A percentile compares a stretch with the other conserved stretches of the same genome.
Evolutionary conservation across 30 jellyfish, hydroid and myxozoan genomes (phyloP).

Genomic region (Chrysaora quinquecirrha): DNA sequence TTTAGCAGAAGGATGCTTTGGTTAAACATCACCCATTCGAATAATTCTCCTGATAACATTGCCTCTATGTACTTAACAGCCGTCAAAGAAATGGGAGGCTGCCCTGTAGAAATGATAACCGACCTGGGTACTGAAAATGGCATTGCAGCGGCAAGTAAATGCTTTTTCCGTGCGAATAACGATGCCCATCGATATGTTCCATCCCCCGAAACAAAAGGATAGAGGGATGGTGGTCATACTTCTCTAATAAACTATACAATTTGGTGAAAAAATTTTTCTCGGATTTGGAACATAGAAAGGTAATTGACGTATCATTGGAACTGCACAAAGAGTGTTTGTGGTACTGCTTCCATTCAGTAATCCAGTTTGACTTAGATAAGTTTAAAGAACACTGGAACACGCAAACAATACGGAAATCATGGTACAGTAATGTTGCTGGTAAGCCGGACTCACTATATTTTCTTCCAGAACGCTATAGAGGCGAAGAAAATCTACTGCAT

Average conservation of each 20-base stretch:
- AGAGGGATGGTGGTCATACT: constrained; percentile 61
- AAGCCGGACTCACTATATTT: constrained; percentile 15
- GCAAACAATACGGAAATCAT: constrained; percentile 1
- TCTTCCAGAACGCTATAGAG: constrained; percentile 19
- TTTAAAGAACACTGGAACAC: constrained; percentile 54
- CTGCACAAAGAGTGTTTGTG: constrained; percentile 26
- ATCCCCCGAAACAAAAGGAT: constrained; percentile 58
- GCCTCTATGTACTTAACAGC: constrained; percentile 16
- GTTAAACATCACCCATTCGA: constrained; percentile 17
- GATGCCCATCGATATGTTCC: constrained; percentile 52
- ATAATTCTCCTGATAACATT: constrained; percentile 18
- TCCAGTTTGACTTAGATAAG: constrained; percentile 35
- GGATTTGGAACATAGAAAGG: constrained; percentile 14
- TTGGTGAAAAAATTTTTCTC: constrained; percentile 51
- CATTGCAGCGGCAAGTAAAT: no score
- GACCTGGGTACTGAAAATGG: constrained; percentile 18
- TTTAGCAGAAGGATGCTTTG: not conserved
- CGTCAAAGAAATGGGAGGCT: constrained; percentile 17
- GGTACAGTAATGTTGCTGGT: constrained; percentile 22
- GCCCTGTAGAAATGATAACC: constrained; percentile 11
- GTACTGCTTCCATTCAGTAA: constrained; percentile 18
- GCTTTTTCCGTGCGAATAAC: no score
- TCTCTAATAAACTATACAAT: not conserved
- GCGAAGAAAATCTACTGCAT: constrained; percentile 5
- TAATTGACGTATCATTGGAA: constrained; percentile 15